These are phyloP conservation scores for Kobus ellipsiprymnus DNA, from an alignment of 2,113 vertebrate species.

Conservation along the genomic window DNA sequence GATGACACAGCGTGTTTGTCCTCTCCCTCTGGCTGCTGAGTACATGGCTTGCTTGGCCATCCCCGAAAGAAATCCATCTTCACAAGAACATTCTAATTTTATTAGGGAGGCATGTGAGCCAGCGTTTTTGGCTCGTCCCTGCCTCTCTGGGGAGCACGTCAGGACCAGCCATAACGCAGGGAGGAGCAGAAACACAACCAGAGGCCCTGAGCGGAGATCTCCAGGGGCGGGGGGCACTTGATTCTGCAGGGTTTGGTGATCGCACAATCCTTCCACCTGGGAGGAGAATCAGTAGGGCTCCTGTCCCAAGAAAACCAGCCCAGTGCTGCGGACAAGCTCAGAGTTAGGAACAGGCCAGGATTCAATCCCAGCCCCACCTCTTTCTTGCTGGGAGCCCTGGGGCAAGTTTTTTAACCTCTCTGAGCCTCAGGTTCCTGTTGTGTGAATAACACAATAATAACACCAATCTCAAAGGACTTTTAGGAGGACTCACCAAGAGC, in stretches of 20 bases:
- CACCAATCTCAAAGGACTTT: not conserved
- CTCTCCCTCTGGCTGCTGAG: not conserved
- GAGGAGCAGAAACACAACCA: accelerated
- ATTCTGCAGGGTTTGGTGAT: not conserved
- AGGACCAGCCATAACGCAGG: not conserved
- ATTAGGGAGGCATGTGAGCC: not conserved
- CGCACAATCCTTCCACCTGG: not conserved
- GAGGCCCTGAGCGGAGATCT: not conserved
- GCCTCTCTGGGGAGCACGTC: not conserved
- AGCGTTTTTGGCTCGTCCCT: not conserved
- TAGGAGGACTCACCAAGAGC: accelerated
- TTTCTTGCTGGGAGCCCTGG: not conserved
- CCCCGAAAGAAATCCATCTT: not conserved
- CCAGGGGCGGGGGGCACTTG: not conserved
- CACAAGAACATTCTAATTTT: not conserved
- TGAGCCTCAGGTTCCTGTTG: not conserved
- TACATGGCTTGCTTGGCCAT: not conserved
- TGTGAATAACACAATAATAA: not conserved
- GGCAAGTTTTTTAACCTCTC: not conserved
- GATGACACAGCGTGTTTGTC: not conserved
- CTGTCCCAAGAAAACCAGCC: not conserved
- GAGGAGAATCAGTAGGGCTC: not conserved
- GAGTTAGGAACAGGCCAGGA: not conserved
- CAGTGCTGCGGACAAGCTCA: accelerated
- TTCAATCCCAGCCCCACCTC: not conserved